phyloP scores from a whole-genome alignment of 2,797 vertebrate species.

The Melanitta fusca region DNA sequence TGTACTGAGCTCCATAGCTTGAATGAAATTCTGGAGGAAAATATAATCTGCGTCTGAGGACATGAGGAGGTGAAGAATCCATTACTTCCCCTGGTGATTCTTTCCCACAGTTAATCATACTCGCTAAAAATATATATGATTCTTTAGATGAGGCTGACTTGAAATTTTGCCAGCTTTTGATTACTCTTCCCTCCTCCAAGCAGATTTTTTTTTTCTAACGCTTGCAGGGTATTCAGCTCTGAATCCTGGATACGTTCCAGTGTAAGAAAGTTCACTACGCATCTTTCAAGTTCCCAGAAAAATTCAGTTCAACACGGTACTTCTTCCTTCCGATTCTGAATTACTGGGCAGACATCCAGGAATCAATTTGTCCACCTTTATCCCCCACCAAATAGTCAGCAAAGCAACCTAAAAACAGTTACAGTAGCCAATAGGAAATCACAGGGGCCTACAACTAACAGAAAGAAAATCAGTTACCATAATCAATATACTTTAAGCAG shows the following conservation, averaged over 20 bases:
- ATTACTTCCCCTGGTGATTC: slow-evolving; percentile 24
- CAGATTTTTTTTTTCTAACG: not conserved
- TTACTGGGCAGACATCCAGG: slow-evolving; percentile 24
- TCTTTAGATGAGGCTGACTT: slow-evolving; percentile 41
- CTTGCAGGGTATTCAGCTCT: slow-evolving; percentile 12
- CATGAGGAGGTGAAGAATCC: slow-evolving; percentile 16
- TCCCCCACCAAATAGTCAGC: slow-evolving; percentile 51
- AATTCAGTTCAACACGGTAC: not conserved
- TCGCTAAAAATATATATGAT: slow-evolving; percentile 38
- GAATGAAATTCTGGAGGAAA: not conserved
- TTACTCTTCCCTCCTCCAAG: not conserved
- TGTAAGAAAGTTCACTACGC: not conserved
- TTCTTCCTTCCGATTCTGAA: not conserved
- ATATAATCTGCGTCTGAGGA: not conserved
- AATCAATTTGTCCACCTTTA: slow-evolving; percentile 51
- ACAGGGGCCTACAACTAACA: slow-evolving; percentile 61
- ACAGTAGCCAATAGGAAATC: slow-evolving; percentile 76
- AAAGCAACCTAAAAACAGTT: slow-evolving; percentile 66
- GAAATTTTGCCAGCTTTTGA: slow-evolving; percentile 56
- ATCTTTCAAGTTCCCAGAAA: slow-evolving; percentile 52
- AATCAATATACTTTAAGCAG: slow-evolving; percentile 76
- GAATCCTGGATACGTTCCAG: slow-evolving; percentile 42
- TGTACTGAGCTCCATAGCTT: not conserved
- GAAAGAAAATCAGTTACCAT: slow-evolving; percentile 76
- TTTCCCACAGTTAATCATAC: slow-evolving; percentile 64